Base-by-base conservation (phyloP, 2,888 invertebrate genomes). In the Maniola hyperantus region DNA sequence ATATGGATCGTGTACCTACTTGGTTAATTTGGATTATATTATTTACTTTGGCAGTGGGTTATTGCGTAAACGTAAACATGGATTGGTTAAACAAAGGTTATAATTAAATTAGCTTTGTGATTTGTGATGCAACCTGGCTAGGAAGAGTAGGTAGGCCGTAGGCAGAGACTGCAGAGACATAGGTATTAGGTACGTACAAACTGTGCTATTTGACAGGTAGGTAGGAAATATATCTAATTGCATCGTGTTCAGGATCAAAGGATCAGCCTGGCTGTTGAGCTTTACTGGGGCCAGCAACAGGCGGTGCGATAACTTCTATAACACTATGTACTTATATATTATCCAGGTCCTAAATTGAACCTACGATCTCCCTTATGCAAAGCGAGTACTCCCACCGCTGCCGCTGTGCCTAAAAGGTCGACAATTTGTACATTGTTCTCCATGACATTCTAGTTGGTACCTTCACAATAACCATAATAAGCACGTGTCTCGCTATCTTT, bases 11-110 rank as follows among this genome's bases (percentile, higher is more conserved):
- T 61, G 63, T 68, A 64, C 42, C 51, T 26, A 53, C 18, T 62
- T 46, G 18, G 15, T 50, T 55, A 55, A 59, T 66, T 59, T 59
- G 62, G 46, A 51, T 58, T 59, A 53, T 51, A 64, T 81, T 51
- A 64, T 81, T 80, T 51, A 60, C 81, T 80, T 79, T 80, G 78
- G 62, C 64, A 64, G 42, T n/a, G 15, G 39, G 55, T 69, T n/a
- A n/a, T 70, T 70, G 67, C 66, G 68, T 64, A 64, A 70, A 66
- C 48, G 36, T 48, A 46, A 59, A 59, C 59, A 63, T 18, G 64
- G 36, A 39, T 57, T 50, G 53, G 11, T 11, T 44, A 33, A 63
- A 63, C 62, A 63, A 44, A 34, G 44, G 26, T 8, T 61, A 60
- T 60, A 48, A 44, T 54, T 54, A 48, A 53, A 60, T 59, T 53